Evolutionary conservation across 2,888 invertebrate genomes (phyloP).

Genomic region (Pecten maximus): DNA sequence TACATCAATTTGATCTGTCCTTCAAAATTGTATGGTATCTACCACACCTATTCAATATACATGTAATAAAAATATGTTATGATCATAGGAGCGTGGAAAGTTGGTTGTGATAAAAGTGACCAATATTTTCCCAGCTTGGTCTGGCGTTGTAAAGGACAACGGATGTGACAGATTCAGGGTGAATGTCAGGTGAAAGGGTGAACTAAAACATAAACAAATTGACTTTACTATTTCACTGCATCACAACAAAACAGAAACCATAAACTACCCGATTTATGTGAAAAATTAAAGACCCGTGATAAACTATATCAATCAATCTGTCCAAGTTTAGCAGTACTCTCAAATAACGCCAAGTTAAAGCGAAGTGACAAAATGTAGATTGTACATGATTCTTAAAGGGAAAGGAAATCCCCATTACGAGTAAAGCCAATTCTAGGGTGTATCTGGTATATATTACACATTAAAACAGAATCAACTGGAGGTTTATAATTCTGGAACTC

Average conservation of each 20-base stretch:
- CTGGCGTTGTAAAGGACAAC: not conserved
- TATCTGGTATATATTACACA: too few relatives aligned
- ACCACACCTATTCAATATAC: not conserved
- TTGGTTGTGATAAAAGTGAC: not conserved
- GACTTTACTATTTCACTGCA: not conserved
- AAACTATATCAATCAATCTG: not conserved
- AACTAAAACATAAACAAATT: not conserved
- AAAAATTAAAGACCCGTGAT: not conserved
- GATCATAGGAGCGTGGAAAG: not conserved
- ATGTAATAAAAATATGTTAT: too few relatives aligned
- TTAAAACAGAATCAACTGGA: too few relatives aligned
- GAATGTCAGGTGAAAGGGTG: slow-evolving; percentile 3
- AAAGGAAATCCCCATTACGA: too few relatives aligned
- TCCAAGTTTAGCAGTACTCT: not conserved
- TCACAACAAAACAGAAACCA: not conserved
- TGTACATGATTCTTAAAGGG: too few relatives aligned
- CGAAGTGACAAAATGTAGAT: too few relatives aligned
- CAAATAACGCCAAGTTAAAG: too few relatives aligned
- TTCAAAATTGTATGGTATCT: not conserved
- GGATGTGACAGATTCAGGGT: not conserved
- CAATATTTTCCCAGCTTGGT: not conserved
- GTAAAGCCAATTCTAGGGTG: too few relatives aligned
- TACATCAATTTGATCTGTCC: not conserved
- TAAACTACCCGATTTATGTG: not conserved
- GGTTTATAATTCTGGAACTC: too few relatives aligned